A percentile compares a stretch with the other conserved stretches of the same genome.
phyloP scores from a whole-genome alignment of 1,140 invertebrate genomes.

The Brevipalpus yothersi region DNA sequence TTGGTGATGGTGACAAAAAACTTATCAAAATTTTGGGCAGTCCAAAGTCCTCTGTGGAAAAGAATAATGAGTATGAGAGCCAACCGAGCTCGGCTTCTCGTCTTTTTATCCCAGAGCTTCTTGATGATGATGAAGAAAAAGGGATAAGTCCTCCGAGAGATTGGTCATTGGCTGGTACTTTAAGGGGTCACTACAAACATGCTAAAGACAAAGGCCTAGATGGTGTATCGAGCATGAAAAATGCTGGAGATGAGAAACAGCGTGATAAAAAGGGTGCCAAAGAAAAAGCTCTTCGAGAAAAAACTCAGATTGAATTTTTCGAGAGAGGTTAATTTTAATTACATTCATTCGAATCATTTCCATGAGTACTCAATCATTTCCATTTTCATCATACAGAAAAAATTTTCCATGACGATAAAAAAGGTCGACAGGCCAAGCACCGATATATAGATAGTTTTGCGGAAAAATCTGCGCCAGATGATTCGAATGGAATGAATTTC shows the following conservation, averaged over 20 bases:
- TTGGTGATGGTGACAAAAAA: not conserved
- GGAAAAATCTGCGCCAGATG: not conserved
- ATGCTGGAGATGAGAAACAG: not conserved
- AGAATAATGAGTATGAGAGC: not conserved
- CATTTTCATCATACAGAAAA: not conserved
- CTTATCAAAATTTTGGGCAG: not conserved
- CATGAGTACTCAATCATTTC: not conserved
- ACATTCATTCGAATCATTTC: not conserved
- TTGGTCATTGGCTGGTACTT: no score
- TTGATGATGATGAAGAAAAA: not conserved
- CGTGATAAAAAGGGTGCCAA: constrained; percentile 5
- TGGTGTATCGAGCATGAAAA: not conserved
- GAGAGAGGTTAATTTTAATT: constrained; percentile 2
- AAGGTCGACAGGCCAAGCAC: not conserved
- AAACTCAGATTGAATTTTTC: constrained; percentile 9
- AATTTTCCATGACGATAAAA: not conserved
- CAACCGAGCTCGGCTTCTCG: not conserved
- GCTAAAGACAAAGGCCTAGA: not conserved
- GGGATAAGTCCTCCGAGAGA: no score
- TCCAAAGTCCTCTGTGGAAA: not conserved
- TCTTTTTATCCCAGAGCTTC: not conserved
- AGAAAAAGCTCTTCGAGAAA: constrained; percentile 8
- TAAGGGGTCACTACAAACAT: not conserved
- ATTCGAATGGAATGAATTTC: not conserved
- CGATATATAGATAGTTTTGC: not conserved